A percentile compares a stretch with the other conserved stretches of the same genome.
phyloP scores from a whole-genome alignment of 2,888 invertebrate species.

The Hirudinaria manillensis region DNA sequence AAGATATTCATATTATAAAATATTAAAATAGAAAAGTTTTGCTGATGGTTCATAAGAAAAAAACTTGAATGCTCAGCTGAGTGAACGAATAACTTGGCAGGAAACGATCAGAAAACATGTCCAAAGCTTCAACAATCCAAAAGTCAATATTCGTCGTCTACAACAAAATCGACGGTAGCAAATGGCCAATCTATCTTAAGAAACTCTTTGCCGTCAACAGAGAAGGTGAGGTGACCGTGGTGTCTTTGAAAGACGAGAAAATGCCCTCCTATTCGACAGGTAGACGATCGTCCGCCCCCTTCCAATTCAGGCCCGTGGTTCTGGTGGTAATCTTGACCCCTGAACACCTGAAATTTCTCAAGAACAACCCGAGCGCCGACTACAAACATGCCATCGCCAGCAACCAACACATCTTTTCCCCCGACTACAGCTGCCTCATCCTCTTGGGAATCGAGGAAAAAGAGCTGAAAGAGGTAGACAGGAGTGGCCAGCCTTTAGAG shows the following conservation, averaged over 20 bases:
- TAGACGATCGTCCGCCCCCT: background rate
- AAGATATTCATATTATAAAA: too few relatives aligned
- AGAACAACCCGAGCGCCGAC: background rate
- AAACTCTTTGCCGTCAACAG: background rate
- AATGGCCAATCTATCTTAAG: background rate
- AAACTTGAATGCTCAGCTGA: too few relatives aligned
- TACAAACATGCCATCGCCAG: background rate
- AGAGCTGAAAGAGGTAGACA: background rate
- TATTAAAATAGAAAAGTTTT: too few relatives aligned
- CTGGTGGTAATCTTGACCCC: slow-evolving; percentile 5
- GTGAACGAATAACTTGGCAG: too few relatives aligned
- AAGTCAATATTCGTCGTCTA: background rate
- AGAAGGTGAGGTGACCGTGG: background rate
- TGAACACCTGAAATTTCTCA: background rate
- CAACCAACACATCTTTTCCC: background rate
- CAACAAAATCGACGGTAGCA: background rate
- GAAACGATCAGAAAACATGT: too few relatives aligned
- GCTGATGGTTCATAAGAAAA: too few relatives aligned
- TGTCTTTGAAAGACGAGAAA: background rate
- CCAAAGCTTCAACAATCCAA: background rate
- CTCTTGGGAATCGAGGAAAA: background rate
- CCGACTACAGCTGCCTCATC: slow-evolving; percentile 1
- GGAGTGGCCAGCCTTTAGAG: background rate
- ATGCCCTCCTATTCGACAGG: too few relatives aligned
- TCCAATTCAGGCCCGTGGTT: background rate